phyloP scores from a whole-genome alignment of 2,113 vertebrate species.

The Stercorarius parasiticus region DNA sequence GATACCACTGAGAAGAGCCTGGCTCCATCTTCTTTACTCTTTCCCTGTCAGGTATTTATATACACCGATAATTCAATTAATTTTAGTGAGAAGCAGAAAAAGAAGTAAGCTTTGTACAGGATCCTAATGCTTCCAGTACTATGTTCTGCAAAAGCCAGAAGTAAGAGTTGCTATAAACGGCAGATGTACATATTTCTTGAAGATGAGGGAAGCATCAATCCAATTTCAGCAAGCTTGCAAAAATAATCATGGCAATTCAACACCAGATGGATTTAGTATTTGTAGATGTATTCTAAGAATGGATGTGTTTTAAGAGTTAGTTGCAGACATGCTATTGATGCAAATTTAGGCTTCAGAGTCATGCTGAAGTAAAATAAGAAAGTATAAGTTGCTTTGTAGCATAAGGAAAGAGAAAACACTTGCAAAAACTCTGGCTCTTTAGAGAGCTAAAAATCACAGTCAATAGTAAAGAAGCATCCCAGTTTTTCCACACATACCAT shows the following conservation, averaged over 20 bases:
- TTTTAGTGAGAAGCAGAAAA: neutral
- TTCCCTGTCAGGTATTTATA: neutral
- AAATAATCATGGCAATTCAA: neutral
- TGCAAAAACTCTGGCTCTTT: neutral
- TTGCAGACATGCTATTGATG: neutral
- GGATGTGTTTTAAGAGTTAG: neutral
- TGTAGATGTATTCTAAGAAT: slow-evolving; percentile 9
- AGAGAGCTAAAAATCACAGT: neutral
- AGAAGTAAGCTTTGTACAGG: fast-evolving
- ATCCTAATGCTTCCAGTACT: neutral
- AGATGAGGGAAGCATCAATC: neutral
- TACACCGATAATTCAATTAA: neutral
- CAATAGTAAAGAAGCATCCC: neutral
- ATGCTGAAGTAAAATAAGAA: neutral
- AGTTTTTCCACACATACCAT: neutral
- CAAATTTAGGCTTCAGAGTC: slow-evolving; percentile 13
- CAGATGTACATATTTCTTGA: neutral
- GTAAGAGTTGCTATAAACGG: neutral
- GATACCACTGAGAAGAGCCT: neutral
- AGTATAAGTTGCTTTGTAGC: neutral
- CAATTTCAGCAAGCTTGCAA: neutral
- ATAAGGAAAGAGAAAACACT: neutral
- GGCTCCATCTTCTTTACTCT: neutral
- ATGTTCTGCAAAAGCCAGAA: neutral
- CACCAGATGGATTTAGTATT: slow-evolving; percentile 23